Evolutionary conservation across 2,888 invertebrate genomes (phyloP).

Genomic region (Zygothrica quintamaculata): DNA sequence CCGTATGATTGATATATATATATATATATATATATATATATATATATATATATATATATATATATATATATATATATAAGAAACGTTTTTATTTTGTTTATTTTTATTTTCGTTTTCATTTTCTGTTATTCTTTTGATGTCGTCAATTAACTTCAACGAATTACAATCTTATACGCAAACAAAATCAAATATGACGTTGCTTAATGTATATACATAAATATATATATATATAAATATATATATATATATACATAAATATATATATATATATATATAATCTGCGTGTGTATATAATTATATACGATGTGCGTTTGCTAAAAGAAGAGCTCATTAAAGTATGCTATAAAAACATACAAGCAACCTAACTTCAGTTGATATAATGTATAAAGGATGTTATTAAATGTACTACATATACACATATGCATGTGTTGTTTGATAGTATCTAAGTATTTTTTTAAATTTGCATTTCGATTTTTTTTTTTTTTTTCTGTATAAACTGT

Average conservation of each 20-base stretch:
- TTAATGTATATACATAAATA: slow-evolving; percentile 14
- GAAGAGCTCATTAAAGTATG: slow-evolving; percentile 51
- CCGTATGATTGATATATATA: slow-evolving; percentile 48
- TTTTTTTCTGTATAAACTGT: too few species aligned
- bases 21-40: slow-evolving; percentile 8
- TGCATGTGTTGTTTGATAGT: slow-evolving; percentile 11
- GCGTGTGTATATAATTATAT: slow-evolving; percentile 13
- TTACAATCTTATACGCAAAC: slow-evolving; percentile 6
- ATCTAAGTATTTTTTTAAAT: slow-evolving; percentile 33
- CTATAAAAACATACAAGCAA: slow-evolving; percentile 43
- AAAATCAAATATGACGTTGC: slow-evolving; percentile 12
- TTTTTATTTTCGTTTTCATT: slow-evolving; percentile 3
- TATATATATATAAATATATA: slow-evolving; percentile 15
- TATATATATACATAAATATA: slow-evolving; percentile 5
- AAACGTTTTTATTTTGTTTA: slow-evolving; percentile 6
- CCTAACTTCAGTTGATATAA: neutral
- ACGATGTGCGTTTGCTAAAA: slow-evolving; percentile 3
- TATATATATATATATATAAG: slow-evolving; percentile 4
- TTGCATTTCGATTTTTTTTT: slow-evolving; percentile 46
- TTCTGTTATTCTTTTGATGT: slow-evolving; percentile 2
- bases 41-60: slow-evolving; percentile 5
- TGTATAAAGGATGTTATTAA: too few species aligned
- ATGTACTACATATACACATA: too few species aligned
- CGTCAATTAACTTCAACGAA: slow-evolving; percentile 1
- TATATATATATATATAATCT: slow-evolving; percentile 16